These are phyloP conservation scores for Zaprionus lineosus DNA, from an alignment of 2,888 invertebrate genomes.

Conservation along the genomic window DNA sequence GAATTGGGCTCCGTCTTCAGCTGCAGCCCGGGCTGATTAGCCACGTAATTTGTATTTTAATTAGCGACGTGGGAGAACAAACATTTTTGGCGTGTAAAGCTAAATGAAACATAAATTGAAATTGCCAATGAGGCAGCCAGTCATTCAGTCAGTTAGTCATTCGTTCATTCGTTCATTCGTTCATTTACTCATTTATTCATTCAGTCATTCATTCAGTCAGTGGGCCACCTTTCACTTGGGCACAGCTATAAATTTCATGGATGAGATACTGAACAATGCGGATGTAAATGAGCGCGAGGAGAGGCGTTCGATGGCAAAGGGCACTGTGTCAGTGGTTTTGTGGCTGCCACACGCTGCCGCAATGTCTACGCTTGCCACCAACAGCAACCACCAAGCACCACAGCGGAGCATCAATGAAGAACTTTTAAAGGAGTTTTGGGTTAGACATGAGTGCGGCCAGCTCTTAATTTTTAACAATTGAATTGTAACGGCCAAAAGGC, in stretches of 20 bases:
- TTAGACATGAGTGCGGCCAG: constrained; percentile 71
- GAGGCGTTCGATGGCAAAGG: constrained; percentile 61
- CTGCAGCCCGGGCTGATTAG: constrained; percentile 52
- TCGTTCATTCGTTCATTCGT: neutral
- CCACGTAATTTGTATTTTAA: constrained; percentile 67
- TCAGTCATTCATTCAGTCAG: neutral
- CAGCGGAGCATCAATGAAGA: constrained; percentile 38
- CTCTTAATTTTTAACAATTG: constrained; percentile 77
- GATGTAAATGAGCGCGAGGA: constrained; percentile 67
- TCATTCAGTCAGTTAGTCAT: constrained; percentile 2
- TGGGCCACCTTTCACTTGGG: constrained; percentile 62
- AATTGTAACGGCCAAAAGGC: constrained; percentile 61
- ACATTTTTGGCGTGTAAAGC: constrained; percentile 26
- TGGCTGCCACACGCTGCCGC: constrained; percentile 43
- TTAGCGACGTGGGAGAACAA: constrained; percentile 58
- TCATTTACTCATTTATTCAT: too few species aligned
- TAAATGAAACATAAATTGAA: constrained; percentile 56
- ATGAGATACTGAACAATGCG: constrained; percentile 65
- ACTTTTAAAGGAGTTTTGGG: constrained; percentile 13
- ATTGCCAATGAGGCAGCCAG: constrained; percentile 3
- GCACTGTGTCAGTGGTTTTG: constrained; percentile 71
- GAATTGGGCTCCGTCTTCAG: neutral
- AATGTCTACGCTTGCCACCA: constrained; percentile 21
- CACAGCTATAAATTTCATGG: constrained; percentile 54
- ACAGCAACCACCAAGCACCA: constrained; percentile 20